Evolutionary conservation across 2,113 vertebrate species (phyloP), one percentile per base, ranked within the genome.

Genomic region (Chloropsis cyanopogon): DNA sequence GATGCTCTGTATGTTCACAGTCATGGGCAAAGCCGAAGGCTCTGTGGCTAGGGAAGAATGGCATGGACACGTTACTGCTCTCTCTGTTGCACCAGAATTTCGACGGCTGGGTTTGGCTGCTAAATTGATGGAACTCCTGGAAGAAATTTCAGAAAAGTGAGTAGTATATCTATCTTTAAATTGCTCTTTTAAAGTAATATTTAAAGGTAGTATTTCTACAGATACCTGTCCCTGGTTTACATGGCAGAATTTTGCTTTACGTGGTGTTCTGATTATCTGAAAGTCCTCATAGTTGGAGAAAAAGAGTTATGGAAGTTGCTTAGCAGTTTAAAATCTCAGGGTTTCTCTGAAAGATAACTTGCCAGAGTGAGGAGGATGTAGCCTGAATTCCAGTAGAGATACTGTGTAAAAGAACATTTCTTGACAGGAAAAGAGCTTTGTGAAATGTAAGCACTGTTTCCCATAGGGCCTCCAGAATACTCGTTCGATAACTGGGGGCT

Each of bases 21-120:
- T 99, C 87, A 99, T 99, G 99, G 99, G 99, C 15, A 99, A 99
- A 97, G 99, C 99, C 0, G 99, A 99, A 97, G 99, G 99, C 57
- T 99, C 99, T 0, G 99, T 99, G 86, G 98, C 99, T 2, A 97
- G 99, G 35, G 99, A 99, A 70, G 99, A 99, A 81, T 99, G 99
- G 99, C 99, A 99, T 0, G 99, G 99, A 4, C 99, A 99, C 0
- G 99, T 99, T 81, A 99, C 99, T 0, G 99, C 99, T 8, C 98
- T 99, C 33, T 99, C 99, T 1, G 99, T 99, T 3, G 99, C 99
- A 5, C 99, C 99, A 0, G 99, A 99, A 95, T 99, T 99, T 95
- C 98, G 99, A 28, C 96, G 99, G 13, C 98, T 99, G 66, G 99
- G 99, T 65, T 97, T 99, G 70, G 99, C 99, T 4, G 99, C 99